Evolutionary conservation across 2,113 vertebrate species (phyloP).

Genomic region (Thermophis baileyi): DNA sequence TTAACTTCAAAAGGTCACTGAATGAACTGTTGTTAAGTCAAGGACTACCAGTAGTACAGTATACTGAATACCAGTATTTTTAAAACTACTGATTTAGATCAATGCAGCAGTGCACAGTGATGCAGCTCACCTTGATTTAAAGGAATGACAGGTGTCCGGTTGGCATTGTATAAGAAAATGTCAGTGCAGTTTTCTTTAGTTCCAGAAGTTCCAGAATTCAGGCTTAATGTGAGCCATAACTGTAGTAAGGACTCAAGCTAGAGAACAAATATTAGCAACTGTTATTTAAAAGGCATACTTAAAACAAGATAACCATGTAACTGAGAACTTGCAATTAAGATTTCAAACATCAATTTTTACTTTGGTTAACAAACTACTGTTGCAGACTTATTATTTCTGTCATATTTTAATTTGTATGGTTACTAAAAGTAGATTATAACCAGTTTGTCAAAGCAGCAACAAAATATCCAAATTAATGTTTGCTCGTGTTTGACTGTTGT

Average conservation of each 20-base stretch:
- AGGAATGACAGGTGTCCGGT: constrained; percentile 90
- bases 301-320: background rate
- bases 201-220: constrained; percentile 86
- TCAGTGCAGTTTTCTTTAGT: constrained; percentile 89
- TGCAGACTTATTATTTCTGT: background rate
- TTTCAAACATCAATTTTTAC: background rate
- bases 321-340: background rate
- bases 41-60: background rate
- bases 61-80: background rate
- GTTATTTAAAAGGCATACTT: background rate
- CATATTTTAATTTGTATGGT: background rate
- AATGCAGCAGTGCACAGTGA: background rate
- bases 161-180: constrained; percentile 94
- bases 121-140: constrained; percentile 90
- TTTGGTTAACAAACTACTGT: background rate
- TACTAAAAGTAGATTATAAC: background rate
- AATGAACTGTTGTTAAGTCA: background rate
- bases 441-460: background rate
- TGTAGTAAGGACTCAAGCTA: constrained; percentile 95
- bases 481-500: background rate
- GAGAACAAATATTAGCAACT: constrained; percentile 21
- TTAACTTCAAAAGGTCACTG: background rate
- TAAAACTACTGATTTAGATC: background rate
- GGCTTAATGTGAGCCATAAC: constrained; percentile 95
- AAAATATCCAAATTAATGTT: background rate